These are phyloP conservation scores for Apostichopus californicus DNA, from an alignment of 35 echinoderm and acorn worm genomes.

Conservation along the genomic window DNA sequence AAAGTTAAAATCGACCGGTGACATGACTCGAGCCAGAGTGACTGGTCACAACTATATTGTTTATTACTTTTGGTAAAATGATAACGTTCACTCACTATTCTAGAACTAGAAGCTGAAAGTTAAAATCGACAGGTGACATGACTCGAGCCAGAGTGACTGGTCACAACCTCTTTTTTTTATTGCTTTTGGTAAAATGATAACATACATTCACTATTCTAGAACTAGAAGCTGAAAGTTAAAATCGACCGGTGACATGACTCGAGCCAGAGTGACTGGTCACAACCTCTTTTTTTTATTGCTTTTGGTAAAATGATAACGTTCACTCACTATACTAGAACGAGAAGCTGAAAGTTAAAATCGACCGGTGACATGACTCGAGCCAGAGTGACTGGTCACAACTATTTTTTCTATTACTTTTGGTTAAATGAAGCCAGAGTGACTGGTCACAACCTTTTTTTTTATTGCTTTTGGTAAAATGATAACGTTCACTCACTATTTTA, in stretches of 20 bases:
- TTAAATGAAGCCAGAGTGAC: background rate
- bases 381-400: background rate
- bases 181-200: too few species aligned
- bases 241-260: too few species aligned
- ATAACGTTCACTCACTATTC: conserved; percentile 62
- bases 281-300: too few species aligned
- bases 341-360: background rate
- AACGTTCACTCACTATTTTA: too few species aligned
- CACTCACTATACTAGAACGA: too few species aligned
- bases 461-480: too few species aligned
- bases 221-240: conserved; percentile 62
- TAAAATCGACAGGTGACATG: background rate
- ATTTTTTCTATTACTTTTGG: background rate
- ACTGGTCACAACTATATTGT: background rate
- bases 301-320: too few species aligned
- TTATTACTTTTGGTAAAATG: too few species aligned
- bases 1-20: background rate
- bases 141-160: background rate
- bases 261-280: too few species aligned
- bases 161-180: background rate
- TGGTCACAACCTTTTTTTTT: background rate
- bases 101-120: conserved; percentile 75
- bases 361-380: background rate
- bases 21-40: background rate
- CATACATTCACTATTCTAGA: conserved; percentile 72